Evolutionary conservation across 1,140 invertebrate species (phyloP).

Genomic region (Platyscapa corneri): DNA sequence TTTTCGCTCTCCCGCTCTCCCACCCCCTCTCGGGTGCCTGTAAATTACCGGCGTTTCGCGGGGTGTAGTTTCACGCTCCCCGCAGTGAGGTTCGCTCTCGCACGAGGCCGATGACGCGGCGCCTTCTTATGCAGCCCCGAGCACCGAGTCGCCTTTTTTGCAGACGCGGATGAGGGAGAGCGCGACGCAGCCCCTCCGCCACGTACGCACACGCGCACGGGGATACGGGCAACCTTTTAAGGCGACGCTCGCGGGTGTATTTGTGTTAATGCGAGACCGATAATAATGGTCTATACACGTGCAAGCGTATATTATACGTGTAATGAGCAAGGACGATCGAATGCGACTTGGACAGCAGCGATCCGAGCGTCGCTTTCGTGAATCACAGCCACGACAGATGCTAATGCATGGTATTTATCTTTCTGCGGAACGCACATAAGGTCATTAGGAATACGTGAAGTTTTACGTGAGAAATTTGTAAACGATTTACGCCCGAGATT

Average conservation of each 20-base stretch:
- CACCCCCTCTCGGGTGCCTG: background rate
- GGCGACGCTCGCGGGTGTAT: background rate
- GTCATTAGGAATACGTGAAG: conserved; percentile 62
- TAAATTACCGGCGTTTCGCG: conserved; percentile 46
- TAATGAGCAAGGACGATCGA: conserved; percentile 18
- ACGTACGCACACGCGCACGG: background rate
- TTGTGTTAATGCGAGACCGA: conserved; percentile 68
- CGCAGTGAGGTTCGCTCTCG: conserved; percentile 22
- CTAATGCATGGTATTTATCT: conserved; percentile 71
- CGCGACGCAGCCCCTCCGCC: background rate
- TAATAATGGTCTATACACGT: conserved; percentile 61
- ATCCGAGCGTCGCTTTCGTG: conserved; percentile 61
- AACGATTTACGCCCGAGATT: background rate
- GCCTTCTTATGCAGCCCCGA: background rate
- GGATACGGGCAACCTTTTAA: background rate
- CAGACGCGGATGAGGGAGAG: background rate
- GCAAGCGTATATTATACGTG: background rate
- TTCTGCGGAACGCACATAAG: conserved; percentile 48
- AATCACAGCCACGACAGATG: conserved; percentile 65
- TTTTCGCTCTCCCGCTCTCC: too few species aligned
- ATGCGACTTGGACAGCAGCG: background rate
- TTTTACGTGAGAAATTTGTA: background rate
- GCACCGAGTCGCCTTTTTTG: conserved; percentile 38
- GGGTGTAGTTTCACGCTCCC: conserved; percentile 42
- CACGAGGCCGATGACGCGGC: conserved; percentile 32